Evolutionary conservation across 2,888 invertebrate species (phyloP).

Genomic region (Agriopis marginaria): DNA sequence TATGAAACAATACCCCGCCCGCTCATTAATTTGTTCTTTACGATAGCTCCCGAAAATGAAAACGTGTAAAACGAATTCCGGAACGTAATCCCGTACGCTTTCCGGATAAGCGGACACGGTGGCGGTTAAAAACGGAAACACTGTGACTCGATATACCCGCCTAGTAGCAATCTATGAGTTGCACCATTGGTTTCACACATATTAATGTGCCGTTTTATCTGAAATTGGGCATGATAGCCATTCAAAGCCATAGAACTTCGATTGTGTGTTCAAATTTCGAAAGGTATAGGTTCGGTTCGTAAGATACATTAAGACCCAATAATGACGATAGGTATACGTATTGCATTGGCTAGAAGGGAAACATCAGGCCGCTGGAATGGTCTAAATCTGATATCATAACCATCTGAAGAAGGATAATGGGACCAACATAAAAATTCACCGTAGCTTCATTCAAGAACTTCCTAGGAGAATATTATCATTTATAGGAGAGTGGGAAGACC

Average conservation of each 20-base stretch:
- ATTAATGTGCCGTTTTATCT: neutral
- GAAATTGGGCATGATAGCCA: neutral
- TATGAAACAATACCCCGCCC: constrained; percentile 37
- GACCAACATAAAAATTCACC: too few species aligned
- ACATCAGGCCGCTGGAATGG: too few species aligned
- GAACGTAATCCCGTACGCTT: constrained; percentile 43
- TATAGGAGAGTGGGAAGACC: too few species aligned
- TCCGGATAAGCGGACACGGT: constrained; percentile 44
- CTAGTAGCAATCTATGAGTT: neutral
- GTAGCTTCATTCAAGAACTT: too few species aligned
- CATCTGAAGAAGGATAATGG: too few species aligned
- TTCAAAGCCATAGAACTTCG: neutral
- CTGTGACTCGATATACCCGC: constrained; percentile 8
- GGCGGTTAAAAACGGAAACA: constrained; percentile 43
- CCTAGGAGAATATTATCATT: too few species aligned
- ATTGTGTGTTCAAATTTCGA: too few species aligned
- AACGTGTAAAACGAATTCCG: constrained; percentile 44
- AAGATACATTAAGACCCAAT: too few species aligned
- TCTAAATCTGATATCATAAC: too few species aligned
- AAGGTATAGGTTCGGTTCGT: too few species aligned
- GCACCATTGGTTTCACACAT: neutral
- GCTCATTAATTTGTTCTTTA: constrained; percentile 40
- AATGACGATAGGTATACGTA: too few species aligned
- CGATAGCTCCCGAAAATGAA: constrained; percentile 42
- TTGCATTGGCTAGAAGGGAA: too few species aligned